Conservation (phyloP, 2,888 invertebrate species). For the Ptychoptera contaminata region DNA sequence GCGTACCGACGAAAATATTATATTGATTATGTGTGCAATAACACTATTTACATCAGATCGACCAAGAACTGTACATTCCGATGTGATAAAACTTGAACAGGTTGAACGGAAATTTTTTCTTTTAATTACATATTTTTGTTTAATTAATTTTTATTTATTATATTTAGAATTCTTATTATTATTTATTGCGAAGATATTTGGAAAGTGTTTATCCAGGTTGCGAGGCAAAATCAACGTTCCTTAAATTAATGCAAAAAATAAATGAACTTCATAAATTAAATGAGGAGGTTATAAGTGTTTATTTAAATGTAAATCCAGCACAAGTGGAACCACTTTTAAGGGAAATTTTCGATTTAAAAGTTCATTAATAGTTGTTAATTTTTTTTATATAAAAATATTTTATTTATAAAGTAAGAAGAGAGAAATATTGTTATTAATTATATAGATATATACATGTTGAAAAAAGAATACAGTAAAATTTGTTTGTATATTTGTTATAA, state of each 20-base stretch:
- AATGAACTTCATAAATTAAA: conserved; percentile 77
- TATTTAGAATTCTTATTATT: conserved; percentile 80
- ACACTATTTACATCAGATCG: conserved; percentile 77
- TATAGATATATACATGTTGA: neutral
- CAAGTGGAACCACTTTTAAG: conserved; percentile 83
- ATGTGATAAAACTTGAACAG: conserved; percentile 75
- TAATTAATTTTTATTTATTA: conserved; percentile 5
- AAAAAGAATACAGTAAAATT: no score
- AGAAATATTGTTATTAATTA: neutral
- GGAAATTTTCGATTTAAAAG: conserved; percentile 89
- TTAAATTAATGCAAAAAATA: conserved; percentile 80
- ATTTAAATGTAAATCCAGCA: conserved; percentile 81
- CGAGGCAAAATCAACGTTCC: conserved; percentile 74
- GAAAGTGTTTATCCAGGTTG: conserved; percentile 73
- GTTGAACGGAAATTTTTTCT: no score
- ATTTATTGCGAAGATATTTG: conserved; percentile 66
- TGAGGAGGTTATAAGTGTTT: conserved; percentile 81
- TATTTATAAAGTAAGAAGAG: neutral
- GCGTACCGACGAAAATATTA: conserved; percentile 76
- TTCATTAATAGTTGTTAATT: conserved; percentile 22
- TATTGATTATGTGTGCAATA: conserved; percentile 82
- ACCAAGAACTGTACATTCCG: conserved; percentile 61
- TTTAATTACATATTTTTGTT: conserved; percentile 2
- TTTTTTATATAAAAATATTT: neutral
- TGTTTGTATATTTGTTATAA: neutral